Evolutionary conservation across 2,113 vertebrate genomes (phyloP).

Genomic region (Parus major): DNA sequence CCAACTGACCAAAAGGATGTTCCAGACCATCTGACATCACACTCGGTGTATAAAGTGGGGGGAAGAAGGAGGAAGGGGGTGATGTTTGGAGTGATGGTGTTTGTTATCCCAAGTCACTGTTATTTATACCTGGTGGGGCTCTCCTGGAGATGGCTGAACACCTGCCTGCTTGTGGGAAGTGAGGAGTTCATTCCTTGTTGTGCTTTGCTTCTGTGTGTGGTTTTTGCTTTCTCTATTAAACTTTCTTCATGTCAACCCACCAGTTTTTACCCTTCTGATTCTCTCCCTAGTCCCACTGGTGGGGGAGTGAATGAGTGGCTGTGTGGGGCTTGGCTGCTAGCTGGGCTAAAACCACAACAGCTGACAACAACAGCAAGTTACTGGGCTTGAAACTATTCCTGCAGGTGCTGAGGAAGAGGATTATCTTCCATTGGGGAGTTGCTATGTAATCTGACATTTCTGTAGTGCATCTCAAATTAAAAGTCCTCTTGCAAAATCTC

Average conservation of each 20-base stretch:
- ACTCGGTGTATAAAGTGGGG: not conserved
- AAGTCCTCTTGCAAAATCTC: not conserved
- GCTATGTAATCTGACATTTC: not conserved
- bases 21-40: not conserved
- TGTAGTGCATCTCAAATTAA: not conserved
- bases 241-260: not conserved
- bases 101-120: not conserved
- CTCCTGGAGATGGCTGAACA: not conserved
- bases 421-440: not conserved
- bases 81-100: accelerated
- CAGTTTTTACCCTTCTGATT: not conserved
- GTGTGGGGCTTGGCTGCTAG: not conserved
- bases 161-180: not conserved
- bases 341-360: not conserved
- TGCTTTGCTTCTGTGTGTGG: not conserved
- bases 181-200: not conserved
- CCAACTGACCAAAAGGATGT: not conserved
- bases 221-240: not conserved
- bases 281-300: accelerated
- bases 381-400: not conserved
- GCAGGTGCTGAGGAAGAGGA: not conserved
- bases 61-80: not conserved
- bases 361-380: not conserved
- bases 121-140: not conserved
- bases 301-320: not conserved